A percentile compares a stretch with the other conserved stretches of the same genome.
These are phyloP conservation scores for Plutomurus gul DNA, from an alignment of 1,140 invertebrate species.

Conservation along the genomic window DNA sequence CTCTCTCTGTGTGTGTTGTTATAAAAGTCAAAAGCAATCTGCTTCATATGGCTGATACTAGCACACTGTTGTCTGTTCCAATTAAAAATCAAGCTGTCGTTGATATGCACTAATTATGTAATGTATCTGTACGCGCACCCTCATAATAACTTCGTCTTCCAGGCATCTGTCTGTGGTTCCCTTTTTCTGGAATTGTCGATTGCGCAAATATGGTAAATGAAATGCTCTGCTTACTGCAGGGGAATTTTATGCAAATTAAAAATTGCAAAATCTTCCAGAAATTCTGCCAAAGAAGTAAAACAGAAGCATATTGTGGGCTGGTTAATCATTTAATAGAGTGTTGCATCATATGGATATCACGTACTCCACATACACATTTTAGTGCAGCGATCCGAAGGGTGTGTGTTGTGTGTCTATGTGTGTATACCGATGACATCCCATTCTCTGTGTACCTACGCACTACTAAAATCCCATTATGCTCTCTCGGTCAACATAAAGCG, in stretches of 20 bases:
- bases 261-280: constrained; percentile 14
- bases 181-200: constrained; percentile 14
- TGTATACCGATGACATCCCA: not conserved
- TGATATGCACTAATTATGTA: not conserved
- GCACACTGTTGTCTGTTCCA: constrained; percentile 23
- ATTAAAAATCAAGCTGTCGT: constrained; percentile 3
- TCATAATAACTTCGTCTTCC: too few species aligned
- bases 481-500: constrained; percentile 2
- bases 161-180: not conserved
- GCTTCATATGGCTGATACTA: not conserved
- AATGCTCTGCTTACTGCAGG: not conserved
- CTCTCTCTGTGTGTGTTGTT: too few species aligned
- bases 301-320: constrained; percentile 4
- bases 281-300: not conserved
- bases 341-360: too few species aligned
- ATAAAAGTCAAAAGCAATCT: not conserved
- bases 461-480: constrained; percentile 10
- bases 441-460: too few species aligned
- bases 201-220: constrained; percentile 21
- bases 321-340: too few species aligned
- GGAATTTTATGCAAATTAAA: not conserved
- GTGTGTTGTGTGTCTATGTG: not conserved
- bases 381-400: too few species aligned
- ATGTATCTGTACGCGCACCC: not conserved
- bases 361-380: too few species aligned